These are phyloP conservation scores for Chinchilla lanigera DNA, from an alignment of 2,113 vertebrate genomes.

Conservation along the genomic window DNA sequence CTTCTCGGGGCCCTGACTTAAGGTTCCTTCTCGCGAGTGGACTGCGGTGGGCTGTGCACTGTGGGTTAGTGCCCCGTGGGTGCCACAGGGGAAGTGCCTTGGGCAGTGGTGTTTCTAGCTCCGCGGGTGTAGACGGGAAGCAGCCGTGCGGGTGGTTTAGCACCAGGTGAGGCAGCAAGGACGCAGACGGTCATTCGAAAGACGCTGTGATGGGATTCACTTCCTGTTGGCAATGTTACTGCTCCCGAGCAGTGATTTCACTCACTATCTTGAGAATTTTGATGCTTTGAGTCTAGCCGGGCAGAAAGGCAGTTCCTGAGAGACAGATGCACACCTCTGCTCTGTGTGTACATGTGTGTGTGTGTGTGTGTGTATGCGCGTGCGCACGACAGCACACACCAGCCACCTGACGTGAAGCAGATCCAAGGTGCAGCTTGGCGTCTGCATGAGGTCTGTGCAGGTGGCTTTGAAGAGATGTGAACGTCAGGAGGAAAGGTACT, in stretches of 20 bases:
- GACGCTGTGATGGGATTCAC: slow-evolving; percentile 86
- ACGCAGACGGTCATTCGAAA: slow-evolving; percentile 76
- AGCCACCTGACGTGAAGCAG: not conserved
- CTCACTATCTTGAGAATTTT: slow-evolving; percentile 70
- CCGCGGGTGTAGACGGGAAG: not conserved
- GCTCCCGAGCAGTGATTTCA: slow-evolving; percentile 68
- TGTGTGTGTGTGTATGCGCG: not conserved
- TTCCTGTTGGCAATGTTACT: slow-evolving; percentile 85
- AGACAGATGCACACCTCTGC: not conserved
- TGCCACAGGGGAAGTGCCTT: too few species aligned
- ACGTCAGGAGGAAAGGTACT: not conserved
- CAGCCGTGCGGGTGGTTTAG: not conserved
- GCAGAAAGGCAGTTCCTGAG: slow-evolving; percentile 44
- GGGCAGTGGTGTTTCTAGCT: not conserved
- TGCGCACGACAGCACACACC: not conserved
- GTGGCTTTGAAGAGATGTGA: not conserved
- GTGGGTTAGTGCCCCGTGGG: not conserved
- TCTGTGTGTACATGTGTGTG: not conserved
- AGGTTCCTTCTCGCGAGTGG: not conserved
- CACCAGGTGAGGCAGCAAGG: slow-evolving; percentile 37
- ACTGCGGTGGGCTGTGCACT: not conserved
- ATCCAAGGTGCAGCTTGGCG: not conserved
- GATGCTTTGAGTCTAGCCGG: slow-evolving; percentile 42
- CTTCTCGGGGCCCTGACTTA: not conserved
- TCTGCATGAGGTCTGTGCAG: not conserved